A percentile compares a stretch with the other conserved stretches of the same genome.
phyloP scores from a whole-genome alignment of 2,888 invertebrate genomes.

The Blomia tropicalis region DNA sequence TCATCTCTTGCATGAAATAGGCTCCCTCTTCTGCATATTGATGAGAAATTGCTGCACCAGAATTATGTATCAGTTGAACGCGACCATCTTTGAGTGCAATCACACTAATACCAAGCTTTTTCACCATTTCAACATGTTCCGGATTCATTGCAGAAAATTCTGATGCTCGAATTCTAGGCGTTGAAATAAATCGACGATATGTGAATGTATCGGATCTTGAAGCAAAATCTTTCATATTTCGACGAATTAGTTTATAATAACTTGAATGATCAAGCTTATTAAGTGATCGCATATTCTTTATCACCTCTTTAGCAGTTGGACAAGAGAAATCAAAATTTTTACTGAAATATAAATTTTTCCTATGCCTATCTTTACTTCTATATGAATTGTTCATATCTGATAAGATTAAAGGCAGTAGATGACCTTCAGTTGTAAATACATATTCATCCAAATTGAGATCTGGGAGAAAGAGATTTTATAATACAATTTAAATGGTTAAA shows the following conservation, averaged over 20 bases:
- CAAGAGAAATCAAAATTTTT: not conserved
- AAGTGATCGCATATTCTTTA: not conserved
- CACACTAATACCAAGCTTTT: slow-evolving; percentile 87
- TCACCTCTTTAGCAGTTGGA: not conserved
- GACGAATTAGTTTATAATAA: slow-evolving; percentile 17
- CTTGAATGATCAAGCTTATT: not conserved
- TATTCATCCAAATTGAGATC: slow-evolving; percentile 65
- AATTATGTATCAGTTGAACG: slow-evolving; percentile 67
- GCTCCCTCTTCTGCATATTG: slow-evolving; percentile 80
- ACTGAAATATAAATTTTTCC: not conserved
- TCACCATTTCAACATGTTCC: slow-evolving; percentile 66
- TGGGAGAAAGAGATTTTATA: not conserved
- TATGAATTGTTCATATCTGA: slow-evolving; percentile 36
- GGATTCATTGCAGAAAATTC: slow-evolving; percentile 57
- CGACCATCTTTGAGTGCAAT: slow-evolving; percentile 64
- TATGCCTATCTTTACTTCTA: not conserved
- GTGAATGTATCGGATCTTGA: not conserved
- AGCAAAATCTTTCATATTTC: slow-evolving; percentile 21
- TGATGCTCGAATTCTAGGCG: slow-evolving; percentile 11
- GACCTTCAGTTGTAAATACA: slow-evolving; percentile 83
- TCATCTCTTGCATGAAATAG: slow-evolving; percentile 92
- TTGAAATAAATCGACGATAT: not conserved
- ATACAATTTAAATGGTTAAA: not conserved
- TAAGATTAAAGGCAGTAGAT: slow-evolving; percentile 71
- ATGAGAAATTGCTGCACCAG: slow-evolving; percentile 66